Percentiles rank a stretch among this genome's conserved stretches.
Evolutionary conservation across 2,797 vertebrate species (phyloP).

Genomic region (Chrysocyon brachyurus): DNA sequence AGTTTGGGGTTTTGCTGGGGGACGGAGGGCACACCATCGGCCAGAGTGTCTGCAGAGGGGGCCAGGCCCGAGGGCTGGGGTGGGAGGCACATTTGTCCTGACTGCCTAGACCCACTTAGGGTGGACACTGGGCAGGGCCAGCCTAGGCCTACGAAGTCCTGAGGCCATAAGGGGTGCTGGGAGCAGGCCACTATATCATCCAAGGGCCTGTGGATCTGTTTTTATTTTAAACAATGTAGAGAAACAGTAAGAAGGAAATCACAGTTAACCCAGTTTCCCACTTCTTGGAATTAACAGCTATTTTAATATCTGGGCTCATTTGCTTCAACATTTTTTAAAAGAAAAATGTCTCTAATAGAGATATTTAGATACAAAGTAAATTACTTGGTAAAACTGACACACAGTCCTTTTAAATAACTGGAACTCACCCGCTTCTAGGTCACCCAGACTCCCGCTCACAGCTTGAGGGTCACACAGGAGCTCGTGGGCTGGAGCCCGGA

Average conservation of each 20-base stretch:
- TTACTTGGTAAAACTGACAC: not conserved
- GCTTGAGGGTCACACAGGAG: not conserved
- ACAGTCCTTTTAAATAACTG: not conserved
- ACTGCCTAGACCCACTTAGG: rapidly evolving
- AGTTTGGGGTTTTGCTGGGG: not conserved
- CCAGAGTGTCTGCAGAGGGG: not conserved
- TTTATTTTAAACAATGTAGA: not conserved
- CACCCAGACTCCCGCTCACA: not conserved
- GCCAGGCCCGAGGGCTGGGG: no score
- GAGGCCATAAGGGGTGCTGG: rapidly evolving
- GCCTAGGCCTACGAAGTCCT: not conserved
- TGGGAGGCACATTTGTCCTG: not conserved
- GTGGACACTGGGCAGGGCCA: not conserved
- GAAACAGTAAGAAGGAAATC: not conserved
- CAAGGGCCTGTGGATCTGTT: rapidly evolving
- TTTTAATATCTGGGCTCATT: not conserved
- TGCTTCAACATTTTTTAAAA: not conserved
- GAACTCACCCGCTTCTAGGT: not conserved
- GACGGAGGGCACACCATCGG: no score
- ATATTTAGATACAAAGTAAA: not conserved
- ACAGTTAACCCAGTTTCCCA: not conserved
- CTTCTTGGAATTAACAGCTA: not conserved
- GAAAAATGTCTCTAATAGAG: not conserved
- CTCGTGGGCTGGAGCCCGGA: not conserved
- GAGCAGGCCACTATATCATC: not conserved